Base-by-base conservation (phyloP, 2,888 invertebrate genomes). In the Lucinisca nassula region DNA sequence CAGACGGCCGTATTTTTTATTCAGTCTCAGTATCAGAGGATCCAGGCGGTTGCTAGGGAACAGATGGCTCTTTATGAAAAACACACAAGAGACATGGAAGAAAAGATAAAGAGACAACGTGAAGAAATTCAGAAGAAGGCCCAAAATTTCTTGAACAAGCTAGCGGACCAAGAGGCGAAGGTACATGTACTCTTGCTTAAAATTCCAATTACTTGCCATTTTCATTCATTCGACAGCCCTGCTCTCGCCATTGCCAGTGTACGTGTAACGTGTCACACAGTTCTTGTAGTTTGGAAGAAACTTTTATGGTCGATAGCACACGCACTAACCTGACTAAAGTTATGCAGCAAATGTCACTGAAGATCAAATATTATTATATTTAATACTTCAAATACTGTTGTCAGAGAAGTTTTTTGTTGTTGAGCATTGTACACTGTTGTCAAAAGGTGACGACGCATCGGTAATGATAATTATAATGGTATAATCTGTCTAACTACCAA, bases 61-160 rank as follows among this genome's bases (percentile, higher is more conserved):
- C 82, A 85, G 24, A 75, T 90, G 73, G 84, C 85, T 21, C n/a
- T 49, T 12, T 88, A 90, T 30, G 90, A 90, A 21, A 49, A 58
- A 49, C 77, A 86, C 61, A 76, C 84, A 21, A 40, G 61, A 17
- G 85, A 84, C 3, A 87, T 90, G 85, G 72, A 77, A 10, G 14
- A 72, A 14, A 87, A 84, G 40, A 27, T 90, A 30, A 83, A 58
- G 40, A 40, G 79, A 58, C 90, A 90, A 55, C 10, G 90, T 27
- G 72, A 70, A 21, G 70, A 77, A 55, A 90, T 90, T 0, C 79
- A 90, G 37, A 73, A 77, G 32, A 75, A 82, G 21, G 72, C 85
- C 10, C 37, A 75, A 35, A 38, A 80, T 32, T 61, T 87, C 30
- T 74, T 89, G 6, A 37, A 82, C 3, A 67, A 78, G n/a, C 51